Evolutionary conservation across 2,888 invertebrate species (phyloP).

Genomic region (Anticlea derivata): DNA sequence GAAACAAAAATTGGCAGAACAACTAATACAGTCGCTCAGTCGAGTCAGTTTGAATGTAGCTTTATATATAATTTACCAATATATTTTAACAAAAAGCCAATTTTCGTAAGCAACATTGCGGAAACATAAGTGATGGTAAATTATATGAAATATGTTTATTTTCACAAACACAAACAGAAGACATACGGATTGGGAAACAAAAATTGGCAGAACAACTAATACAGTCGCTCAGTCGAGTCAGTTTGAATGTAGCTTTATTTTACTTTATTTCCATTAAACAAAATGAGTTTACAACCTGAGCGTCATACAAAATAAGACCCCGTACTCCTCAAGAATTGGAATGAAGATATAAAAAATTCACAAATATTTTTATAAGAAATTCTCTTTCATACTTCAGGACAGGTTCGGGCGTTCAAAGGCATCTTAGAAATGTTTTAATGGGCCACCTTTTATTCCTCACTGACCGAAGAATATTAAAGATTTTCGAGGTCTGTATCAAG

Average conservation of each 20-base stretch:
- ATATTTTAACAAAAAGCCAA: too few species aligned
- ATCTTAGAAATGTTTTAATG: constrained; percentile 6
- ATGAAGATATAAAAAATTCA: constrained; percentile 36
- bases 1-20: too few species aligned
- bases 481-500: too few species aligned
- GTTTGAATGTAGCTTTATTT: background rate
- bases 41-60: background rate
- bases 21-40: background rate
- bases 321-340: constrained; percentile 13
- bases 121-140: too few species aligned
- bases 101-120: too few species aligned
- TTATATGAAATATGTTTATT: too few species aligned
- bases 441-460: constrained; percentile 4
- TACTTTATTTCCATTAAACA: constrained; percentile 1
- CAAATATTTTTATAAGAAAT: constrained; percentile 34
- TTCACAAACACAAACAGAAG: too few species aligned
- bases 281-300: constrained; percentile 1
- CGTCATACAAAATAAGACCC: constrained; percentile 1
- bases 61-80: too few species aligned
- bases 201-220: too few species aligned
- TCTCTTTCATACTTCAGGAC: constrained; percentile 28
- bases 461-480: background rate
- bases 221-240: background rate
- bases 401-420: constrained; percentile 31
- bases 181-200: too few species aligned